A percentile compares a stretch with the other conserved stretches of the same genome.
Evolutionary conservation across 1,140 invertebrate species (phyloP).

Genomic region (Pachypeltis micranthus): DNA sequence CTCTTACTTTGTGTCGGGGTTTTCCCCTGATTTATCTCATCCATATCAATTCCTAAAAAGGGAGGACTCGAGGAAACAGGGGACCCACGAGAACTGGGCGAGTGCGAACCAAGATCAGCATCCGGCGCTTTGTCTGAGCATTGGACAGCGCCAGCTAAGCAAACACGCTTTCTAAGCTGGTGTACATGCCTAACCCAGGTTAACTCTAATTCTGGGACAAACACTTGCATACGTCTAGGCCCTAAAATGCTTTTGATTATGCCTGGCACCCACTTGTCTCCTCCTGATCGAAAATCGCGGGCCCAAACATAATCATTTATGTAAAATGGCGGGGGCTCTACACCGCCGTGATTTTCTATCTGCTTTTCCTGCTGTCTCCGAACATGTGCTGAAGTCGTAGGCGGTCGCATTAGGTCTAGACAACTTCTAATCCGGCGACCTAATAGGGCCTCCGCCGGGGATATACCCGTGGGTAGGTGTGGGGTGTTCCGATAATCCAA

Average conservation of each 20-base stretch:
- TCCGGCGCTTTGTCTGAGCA: no score
- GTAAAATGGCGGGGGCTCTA: not conserved
- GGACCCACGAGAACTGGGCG: no score
- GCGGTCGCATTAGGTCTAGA: no score
- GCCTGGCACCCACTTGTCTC: not conserved
- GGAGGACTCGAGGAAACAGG: no score
- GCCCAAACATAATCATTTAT: not conserved
- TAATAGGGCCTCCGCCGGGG: not conserved
- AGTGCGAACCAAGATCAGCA: no score
- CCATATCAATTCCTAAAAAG: no score
- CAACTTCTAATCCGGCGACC: not conserved
- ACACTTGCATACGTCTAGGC: not conserved
- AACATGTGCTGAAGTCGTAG: not conserved
- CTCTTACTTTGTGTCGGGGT: no score
- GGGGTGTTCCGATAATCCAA: not conserved
- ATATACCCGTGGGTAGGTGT: not conserved
- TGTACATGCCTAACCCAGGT: not conserved
- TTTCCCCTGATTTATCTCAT: no score
- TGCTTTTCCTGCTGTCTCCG: not conserved
- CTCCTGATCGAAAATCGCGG: not conserved
- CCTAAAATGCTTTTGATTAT: no score
- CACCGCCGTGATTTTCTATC: not conserved
- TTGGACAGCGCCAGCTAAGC: no score
- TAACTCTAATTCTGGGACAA: not conserved
- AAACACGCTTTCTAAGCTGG: no score